phyloP scores from a whole-genome alignment of 2,113 vertebrate species.

The Neolamprologus sp. region DNA sequence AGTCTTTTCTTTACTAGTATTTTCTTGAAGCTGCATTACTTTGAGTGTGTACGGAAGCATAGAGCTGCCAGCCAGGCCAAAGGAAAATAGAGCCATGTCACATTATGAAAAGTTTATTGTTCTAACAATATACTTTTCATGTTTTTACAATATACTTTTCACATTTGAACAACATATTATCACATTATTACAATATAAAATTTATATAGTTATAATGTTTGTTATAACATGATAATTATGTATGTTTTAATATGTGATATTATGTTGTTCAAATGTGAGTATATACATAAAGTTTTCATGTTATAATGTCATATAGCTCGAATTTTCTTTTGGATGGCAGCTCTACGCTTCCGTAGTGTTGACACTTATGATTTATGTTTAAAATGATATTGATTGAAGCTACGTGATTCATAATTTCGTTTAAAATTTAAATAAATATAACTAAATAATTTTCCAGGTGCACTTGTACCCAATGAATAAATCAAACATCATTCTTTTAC shows the following conservation, averaged over 20 bases:
- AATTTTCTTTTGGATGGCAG: background rate
- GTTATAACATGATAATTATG: rapidly evolving
- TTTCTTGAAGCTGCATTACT: background rate
- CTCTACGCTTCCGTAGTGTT: background rate
- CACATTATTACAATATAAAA: background rate
- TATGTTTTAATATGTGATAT: background rate
- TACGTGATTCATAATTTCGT: background rate
- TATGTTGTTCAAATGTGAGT: background rate
- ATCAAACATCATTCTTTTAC: background rate
- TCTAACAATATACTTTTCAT: background rate
- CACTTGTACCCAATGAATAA: background rate
- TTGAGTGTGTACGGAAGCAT: background rate
- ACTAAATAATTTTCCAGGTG: background rate
- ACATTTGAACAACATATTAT: background rate
- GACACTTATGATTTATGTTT: background rate
- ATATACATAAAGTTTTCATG: background rate
- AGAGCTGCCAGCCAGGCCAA: background rate
- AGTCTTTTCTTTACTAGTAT: background rate
- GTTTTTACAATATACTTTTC: background rate
- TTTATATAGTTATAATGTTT: background rate
- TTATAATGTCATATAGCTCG: rapidly evolving
- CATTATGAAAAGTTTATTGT: background rate
- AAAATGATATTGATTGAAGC: background rate
- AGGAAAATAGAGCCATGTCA: rapidly evolving
- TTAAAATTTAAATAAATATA: background rate